Evolutionary conservation across 2,113 vertebrate species (phyloP), one percentile per base, ranked within the genome.

Genomic region (Poecile atricapillus): DNA sequence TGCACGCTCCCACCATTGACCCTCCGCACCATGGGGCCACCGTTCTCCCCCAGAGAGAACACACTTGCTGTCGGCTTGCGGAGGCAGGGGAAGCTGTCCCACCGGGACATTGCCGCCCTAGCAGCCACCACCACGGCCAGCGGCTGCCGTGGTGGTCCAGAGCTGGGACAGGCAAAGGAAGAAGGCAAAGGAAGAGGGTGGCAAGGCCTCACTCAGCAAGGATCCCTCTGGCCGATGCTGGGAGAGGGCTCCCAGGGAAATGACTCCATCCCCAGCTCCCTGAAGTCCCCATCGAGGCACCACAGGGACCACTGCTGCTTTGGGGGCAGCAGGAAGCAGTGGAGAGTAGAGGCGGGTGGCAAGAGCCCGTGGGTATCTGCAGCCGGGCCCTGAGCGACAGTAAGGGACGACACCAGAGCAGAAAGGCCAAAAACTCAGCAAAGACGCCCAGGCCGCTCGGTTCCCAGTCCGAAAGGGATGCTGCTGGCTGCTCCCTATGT

Each of bases 61-160:
- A 10, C 4, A 0, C 10, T 87, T 33, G 49, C 39, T 35, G 30
- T 33, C 3, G 0, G 35, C 24, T 2, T 1, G 50, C 1, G 0
- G 46, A 75, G 35, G 62, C 0, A 3, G 53, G 17, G 35, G 20
- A 73, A n/a, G 63, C 31, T 63, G n/a, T 35, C 18, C 71, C 35
- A 2, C 23, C 0, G 0, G 24, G 47, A 39, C 47, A 37, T 1
- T 2, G 9, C 37, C 1, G 0, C 11, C 52, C 52, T 13, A 31
- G 52, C 21, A 70, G 81, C 25, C 78, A 25, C 39, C 23, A 16
- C 13, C 24, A 49, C 33, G 4, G 4, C 14, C 56, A 62, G 35
- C 2, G 0, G 41, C 87, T 43, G 69, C 33, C 7, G 23, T 18
- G 64, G 49, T 31, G n/a, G 30, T 64, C 44, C 15, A 2, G 30